Evolutionary conservation across 23 tunicate genomes (phyloP).

Genomic region (Diplosoma virens): DNA sequence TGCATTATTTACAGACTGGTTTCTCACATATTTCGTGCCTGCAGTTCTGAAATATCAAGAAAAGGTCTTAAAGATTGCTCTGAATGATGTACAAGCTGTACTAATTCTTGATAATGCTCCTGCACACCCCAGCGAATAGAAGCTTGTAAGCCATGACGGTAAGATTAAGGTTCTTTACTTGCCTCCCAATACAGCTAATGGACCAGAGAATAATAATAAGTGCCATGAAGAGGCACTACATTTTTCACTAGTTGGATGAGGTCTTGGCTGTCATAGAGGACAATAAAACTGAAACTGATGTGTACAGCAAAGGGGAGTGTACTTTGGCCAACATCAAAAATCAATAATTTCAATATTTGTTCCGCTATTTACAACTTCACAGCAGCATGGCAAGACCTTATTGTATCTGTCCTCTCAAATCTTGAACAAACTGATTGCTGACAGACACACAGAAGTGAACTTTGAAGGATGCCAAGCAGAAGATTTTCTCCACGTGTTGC

Average conservation of each 20-base stretch:
- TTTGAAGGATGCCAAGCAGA: constrained; percentile 19
- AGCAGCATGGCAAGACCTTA: constrained; percentile 6
- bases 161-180: neutral
- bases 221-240: constrained; percentile 14
- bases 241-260: neutral
- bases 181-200: neutral
- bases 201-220: neutral
- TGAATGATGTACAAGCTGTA: constrained; percentile 7
- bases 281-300: neutral
- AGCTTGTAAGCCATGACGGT: constrained; percentile 10
- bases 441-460: constrained; percentile 12
- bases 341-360: constrained; percentile 7
- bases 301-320: neutral
- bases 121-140: constrained; percentile 8
- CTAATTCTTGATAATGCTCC: constrained; percentile 21
- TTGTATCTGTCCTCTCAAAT: neutral
- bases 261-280: neutral
- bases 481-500: constrained; percentile 22
- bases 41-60: constrained; percentile 20
- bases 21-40: constrained; percentile 13
- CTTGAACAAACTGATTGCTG: neutral
- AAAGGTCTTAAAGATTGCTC: constrained; percentile 19
- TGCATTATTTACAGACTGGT: constrained; percentile 16
- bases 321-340: neutral
- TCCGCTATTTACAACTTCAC: constrained; percentile 11